phyloP scores from a whole-genome alignment of 92 coral and sea anemone genomes.

The Porites cylindrica region DNA sequence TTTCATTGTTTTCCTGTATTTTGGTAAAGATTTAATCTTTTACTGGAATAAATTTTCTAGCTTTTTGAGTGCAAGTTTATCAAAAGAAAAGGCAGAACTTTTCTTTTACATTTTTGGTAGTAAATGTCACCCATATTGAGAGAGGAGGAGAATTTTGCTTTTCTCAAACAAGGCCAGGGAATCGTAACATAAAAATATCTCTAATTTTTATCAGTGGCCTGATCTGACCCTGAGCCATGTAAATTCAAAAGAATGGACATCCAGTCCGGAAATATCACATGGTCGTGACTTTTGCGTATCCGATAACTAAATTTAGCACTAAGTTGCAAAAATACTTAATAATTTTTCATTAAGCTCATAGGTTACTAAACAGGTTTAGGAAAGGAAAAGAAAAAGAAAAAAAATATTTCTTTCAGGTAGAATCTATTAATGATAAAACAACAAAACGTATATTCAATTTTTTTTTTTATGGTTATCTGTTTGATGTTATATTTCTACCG shows the following conservation, averaged over 20 bases:
- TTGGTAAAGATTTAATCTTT: conserved; percentile 28
- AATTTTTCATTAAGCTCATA: neutral
- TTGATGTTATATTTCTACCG: neutral
- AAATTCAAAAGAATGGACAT: neutral
- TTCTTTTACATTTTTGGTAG: neutral
- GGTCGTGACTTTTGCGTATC: neutral
- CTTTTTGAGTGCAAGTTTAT: neutral
- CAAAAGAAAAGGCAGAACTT: neutral
- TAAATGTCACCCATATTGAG: neutral
- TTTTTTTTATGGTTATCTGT: neutral
- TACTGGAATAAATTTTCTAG: conserved; percentile 37
- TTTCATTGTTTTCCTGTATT: conserved; percentile 19
- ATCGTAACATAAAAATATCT: neutral
- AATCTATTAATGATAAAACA: neutral
- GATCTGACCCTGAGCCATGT: conserved; percentile 7
- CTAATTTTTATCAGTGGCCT: no score
- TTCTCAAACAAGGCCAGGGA: neutral
- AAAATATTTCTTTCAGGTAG: neutral
- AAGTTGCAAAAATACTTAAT: neutral
- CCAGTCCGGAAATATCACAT: conserved; percentile 24
- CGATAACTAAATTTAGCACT: conserved; percentile 5
- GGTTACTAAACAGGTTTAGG: neutral
- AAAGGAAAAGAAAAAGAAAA: no score
- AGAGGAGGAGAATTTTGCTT: neutral
- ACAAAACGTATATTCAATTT: neutral